Evolutionary conservation across 2,888 invertebrate genomes (phyloP).

Genomic region (Pelosia muscerda): DNA sequence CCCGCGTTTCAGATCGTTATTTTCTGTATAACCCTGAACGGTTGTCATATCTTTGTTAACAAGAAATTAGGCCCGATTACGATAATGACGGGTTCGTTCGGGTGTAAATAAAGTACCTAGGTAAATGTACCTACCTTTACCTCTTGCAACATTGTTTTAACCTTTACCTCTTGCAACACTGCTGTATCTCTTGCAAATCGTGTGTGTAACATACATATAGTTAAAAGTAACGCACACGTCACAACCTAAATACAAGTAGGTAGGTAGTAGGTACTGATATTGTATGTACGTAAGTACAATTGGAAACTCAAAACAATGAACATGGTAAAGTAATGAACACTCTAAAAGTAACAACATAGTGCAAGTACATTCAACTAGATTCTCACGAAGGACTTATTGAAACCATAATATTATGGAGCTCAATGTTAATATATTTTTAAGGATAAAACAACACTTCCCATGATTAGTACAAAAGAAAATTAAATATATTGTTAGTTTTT

Average conservation of each 20-base stretch:
- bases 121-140: no score
- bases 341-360: no score
- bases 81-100: not conserved
- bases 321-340: no score
- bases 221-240: not conserved
- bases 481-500: slow-evolving; percentile 87
- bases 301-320: no score
- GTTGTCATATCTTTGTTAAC: slow-evolving; percentile 40
- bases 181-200: not conserved
- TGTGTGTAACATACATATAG: not conserved
- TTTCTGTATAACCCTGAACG: slow-evolving; percentile 43
- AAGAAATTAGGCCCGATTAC: slow-evolving; percentile 21
- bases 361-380: slow-evolving; percentile 12
- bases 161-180: not conserved
- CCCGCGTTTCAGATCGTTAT: slow-evolving; percentile 43
- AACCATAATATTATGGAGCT: slow-evolving; percentile 85
- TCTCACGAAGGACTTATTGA: slow-evolving; percentile 69
- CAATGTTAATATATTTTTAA: slow-evolving; percentile 87
- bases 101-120: no score
- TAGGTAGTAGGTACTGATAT: no score
- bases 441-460: slow-evolving; percentile 87
- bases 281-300: no score
- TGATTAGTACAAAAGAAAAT: slow-evolving; percentile 88
- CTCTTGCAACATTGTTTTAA: not conserved
- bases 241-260: not conserved